Percentiles rank a stretch among this genome's conserved stretches.
These are phyloP conservation scores for Poeciliopsis retropinna DNA, from an alignment of 2,113 vertebrate genomes.

Conservation along the genomic window DNA sequence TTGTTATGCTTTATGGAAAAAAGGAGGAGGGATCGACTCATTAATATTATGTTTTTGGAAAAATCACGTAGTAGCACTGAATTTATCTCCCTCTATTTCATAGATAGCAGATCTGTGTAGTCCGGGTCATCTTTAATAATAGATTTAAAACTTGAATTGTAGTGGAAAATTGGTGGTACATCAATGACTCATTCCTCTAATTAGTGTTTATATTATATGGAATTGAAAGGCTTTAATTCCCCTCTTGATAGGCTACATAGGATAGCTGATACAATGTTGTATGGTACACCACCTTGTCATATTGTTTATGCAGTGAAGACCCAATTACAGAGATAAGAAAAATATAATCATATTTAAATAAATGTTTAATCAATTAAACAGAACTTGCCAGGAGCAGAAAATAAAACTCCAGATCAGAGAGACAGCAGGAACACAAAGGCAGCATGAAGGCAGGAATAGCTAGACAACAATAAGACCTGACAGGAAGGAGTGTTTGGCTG, in stretches of 20 bases:
- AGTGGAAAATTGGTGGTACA: background rate
- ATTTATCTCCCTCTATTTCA: background rate
- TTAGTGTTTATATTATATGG: background rate
- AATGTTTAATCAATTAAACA: too few species aligned
- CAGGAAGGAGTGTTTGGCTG: too few species aligned
- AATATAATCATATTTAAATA: too few species aligned
- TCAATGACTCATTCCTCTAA: background rate
- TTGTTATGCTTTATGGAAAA: constrained; percentile 56
- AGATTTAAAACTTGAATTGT: background rate
- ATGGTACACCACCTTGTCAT: too few species aligned
- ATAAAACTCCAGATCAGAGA: too few species aligned
- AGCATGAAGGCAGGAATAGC: too few species aligned
- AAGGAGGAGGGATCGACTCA: constrained; percentile 37
- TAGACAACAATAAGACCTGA: too few species aligned
- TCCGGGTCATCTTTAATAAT: background rate
- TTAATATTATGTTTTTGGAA: constrained; percentile 7
- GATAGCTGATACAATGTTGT: background rate
- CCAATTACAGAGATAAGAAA: too few species aligned
- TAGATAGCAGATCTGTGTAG: background rate
- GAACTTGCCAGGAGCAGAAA: too few species aligned
- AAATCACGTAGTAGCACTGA: constrained; percentile 23
- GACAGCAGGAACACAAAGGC: too few species aligned
- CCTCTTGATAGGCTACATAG: background rate
- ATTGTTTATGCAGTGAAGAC: too few species aligned
- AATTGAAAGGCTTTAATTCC: background rate